Evolutionary conservation across 2,888 invertebrate species (phyloP).

Genomic region (Platycnemis pennipes): DNA sequence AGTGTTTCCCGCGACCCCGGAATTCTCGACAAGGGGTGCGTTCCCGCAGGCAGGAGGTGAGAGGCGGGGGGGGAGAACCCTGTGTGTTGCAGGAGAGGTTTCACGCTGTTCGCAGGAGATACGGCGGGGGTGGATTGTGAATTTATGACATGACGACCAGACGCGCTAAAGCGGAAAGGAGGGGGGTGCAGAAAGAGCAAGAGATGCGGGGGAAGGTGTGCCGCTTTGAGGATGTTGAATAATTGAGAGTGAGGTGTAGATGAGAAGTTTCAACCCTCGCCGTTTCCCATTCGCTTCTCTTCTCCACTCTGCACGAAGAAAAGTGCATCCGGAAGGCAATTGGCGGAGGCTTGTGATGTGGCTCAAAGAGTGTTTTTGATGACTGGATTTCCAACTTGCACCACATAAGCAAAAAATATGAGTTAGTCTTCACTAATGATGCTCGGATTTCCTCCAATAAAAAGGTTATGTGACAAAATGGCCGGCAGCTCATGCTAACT

Average conservation of each 20-base stretch:
- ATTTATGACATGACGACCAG: conserved; percentile 44
- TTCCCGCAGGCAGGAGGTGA: conserved; percentile 58
- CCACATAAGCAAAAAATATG: no score
- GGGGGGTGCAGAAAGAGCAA: not conserved
- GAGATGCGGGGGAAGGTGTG: not conserved
- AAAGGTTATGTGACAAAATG: no score
- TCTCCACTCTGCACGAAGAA: not conserved
- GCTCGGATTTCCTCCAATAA: no score
- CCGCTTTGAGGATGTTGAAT: conserved; percentile 58
- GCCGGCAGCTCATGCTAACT: no score
- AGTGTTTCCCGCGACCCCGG: conserved; percentile 42
- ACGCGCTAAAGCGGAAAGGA: not conserved
- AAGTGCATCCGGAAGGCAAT: no score
- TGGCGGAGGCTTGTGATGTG: no score
- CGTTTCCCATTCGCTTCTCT: not conserved
- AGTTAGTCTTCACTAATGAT: no score
- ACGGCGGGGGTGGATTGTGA: not conserved
- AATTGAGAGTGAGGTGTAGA: conserved; percentile 25
- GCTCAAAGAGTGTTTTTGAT: no score
- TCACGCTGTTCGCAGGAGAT: not conserved
- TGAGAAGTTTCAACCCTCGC: conserved; percentile 1
- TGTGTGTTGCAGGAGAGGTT: conserved; percentile 23
- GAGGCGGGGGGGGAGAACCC: not conserved
- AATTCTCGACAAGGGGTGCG: conserved; percentile 52
- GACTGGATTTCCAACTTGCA: no score